Evolutionary conservation across 2,797 vertebrate species (phyloP), one percentile per base, ranked within the genome.

Genomic region (Sternarchorhynchus goeldii): DNA sequence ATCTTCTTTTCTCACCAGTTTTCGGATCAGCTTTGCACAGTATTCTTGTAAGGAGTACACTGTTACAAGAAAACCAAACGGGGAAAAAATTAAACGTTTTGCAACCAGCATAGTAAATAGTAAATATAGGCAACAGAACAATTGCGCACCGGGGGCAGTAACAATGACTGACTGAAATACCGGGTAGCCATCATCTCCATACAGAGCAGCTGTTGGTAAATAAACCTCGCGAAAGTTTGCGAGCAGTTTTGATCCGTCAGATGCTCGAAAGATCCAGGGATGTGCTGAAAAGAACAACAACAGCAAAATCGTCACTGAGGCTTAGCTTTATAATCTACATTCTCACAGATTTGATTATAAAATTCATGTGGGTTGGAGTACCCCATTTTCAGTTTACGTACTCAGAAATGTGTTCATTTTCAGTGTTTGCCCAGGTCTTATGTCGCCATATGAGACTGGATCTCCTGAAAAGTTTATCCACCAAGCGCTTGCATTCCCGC

Each of bases 371-470:
- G 25, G 31, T 16, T 62, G 59, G 59, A 25, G 10, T 14, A 14
- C 18, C 10, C 14, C 10, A 14, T 12, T 14, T 8, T 50, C 39
- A 14, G 31, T 32, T 3, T 21, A 86, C 86, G 73, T 62, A 86
- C 86, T 87, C 36, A 80, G 53, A 58, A 7, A 86, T 0, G 86
- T 87, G 6, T 80, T 39, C 85, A 87, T 87, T 12, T 18, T 0
- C 12, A 84, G 63, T 5, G 25, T 14, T 5, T 20, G 8, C 1
- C 59, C 76, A 3, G 86, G 82, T 31, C 7, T 1, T 41, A 87
- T 83, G n/a, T 59, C 55, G 7, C 85, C 86, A 68, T 87, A 87
- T 8, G 83, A 86, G 25, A 83, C 82, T 2, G 86, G 86, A 12
- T 17, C n/a, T 16, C 86, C 86, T 8, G 18, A 17, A 32, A 82